Evolutionary conservation across 2,113 vertebrate species (phyloP).

Genomic region (Sapayoa aenigma): DNA sequence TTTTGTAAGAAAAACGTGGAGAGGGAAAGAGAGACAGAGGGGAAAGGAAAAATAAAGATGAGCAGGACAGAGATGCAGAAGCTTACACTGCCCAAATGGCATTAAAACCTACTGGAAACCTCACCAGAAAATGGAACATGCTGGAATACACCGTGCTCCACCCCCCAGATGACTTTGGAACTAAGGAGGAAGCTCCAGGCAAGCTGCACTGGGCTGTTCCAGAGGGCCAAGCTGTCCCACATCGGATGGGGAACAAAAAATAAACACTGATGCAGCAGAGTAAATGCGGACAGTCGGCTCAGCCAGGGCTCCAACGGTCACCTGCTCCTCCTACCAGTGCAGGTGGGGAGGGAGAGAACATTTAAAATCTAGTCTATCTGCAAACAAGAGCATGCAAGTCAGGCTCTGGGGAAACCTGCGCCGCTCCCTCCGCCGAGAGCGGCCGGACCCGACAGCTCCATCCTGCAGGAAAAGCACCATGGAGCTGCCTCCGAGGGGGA

Average conservation of each 20-base stretch:
- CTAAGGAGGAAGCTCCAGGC: constrained; percentile 26
- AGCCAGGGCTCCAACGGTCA: background rate
- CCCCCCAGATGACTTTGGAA: background rate
- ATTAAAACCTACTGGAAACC: constrained; percentile 48
- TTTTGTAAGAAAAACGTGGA: constrained; percentile 69
- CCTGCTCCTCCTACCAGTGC: background rate
- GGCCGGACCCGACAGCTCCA: background rate
- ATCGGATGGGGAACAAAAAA: background rate
- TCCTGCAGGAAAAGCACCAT: background rate
- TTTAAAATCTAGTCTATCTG: constrained; percentile 33
- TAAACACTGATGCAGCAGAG: background rate
- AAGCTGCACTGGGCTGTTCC: background rate
- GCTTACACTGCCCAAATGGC: constrained; percentile 73
- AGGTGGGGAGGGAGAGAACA: background rate
- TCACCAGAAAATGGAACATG: constrained; percentile 41
- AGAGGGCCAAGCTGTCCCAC: constrained; percentile 21
- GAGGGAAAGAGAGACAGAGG: constrained; percentile 36
- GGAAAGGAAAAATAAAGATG: constrained; percentile 19
- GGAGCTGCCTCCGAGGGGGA: background rate
- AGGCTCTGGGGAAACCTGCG: constrained; percentile 28
- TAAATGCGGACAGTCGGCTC: background rate
- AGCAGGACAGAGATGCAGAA: constrained; percentile 61
- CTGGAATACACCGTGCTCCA: constrained; percentile 37
- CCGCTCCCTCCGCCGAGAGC: constrained; percentile 6
- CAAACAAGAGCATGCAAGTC: constrained; percentile 52